phyloP scores from a whole-genome alignment of 2,113 vertebrate genomes.

The Clinocottus analis region DNA sequence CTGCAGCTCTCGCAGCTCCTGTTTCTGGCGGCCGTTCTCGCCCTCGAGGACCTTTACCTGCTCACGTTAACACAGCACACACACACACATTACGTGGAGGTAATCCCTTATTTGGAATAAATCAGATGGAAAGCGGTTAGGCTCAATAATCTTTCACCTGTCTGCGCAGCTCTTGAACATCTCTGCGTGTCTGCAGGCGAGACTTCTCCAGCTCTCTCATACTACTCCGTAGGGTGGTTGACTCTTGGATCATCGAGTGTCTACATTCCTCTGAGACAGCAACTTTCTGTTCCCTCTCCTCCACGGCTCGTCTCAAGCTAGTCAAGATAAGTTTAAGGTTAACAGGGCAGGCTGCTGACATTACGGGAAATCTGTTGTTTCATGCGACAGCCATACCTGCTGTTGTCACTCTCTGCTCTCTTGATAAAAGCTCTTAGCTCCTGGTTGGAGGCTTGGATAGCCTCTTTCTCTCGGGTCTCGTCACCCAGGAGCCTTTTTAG shows the following conservation, averaged over 20 bases:
- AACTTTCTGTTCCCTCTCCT: slow-evolving; percentile 84
- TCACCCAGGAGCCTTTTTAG: slow-evolving; percentile 73
- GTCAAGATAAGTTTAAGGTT: background rate
- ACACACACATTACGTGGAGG: slow-evolving; percentile 12
- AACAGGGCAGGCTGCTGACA: background rate
- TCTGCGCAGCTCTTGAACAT: slow-evolving; percentile 84
- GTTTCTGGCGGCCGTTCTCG: slow-evolving; percentile 75
- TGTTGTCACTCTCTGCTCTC: slow-evolving; percentile 84
- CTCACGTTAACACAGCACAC: slow-evolving; percentile 8
- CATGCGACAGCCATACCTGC: slow-evolving; percentile 77
- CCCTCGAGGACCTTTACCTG: slow-evolving; percentile 85
- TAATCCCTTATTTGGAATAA: slow-evolving; percentile 31
- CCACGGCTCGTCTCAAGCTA: slow-evolving; percentile 82
- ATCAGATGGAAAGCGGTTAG: slow-evolving; percentile 24
- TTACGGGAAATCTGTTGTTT: background rate
- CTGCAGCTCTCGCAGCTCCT: slow-evolving; percentile 81
- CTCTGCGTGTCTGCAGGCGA: slow-evolving; percentile 71
- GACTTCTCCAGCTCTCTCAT: slow-evolving; percentile 82
- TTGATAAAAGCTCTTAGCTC: slow-evolving; percentile 81
- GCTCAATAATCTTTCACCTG: slow-evolving; percentile 77
- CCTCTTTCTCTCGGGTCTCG: slow-evolving; percentile 80
- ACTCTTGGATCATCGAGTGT: slow-evolving; percentile 76
- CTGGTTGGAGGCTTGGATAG: slow-evolving; percentile 82
- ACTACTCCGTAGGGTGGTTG: slow-evolving; percentile 69
- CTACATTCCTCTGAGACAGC: slow-evolving; percentile 79